Conservation (phyloP, 1,140 invertebrate genomes). For the Neotoxoptera formosana region DNA sequence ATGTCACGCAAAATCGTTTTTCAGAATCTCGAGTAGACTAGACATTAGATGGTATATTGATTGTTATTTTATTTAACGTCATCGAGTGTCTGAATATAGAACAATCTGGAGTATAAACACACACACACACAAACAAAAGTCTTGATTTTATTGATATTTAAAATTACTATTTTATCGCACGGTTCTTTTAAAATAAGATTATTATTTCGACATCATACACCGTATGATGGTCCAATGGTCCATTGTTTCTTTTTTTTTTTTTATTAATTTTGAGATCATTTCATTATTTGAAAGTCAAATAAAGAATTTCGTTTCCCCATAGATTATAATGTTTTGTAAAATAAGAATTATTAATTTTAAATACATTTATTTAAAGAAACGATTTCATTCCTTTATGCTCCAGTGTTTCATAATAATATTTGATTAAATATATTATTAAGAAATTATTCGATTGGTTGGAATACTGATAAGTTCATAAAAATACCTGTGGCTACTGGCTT, state of each 20-base stretch:
- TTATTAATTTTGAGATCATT: not conserved
- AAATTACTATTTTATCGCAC: not conserved
- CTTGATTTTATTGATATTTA: not conserved
- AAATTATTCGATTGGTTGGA: not conserved
- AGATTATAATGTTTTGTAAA: not conserved
- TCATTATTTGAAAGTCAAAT: not conserved
- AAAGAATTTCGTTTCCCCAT: not conserved
- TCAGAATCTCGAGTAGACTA: not conserved
- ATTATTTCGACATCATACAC: not conserved
- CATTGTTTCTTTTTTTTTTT: not conserved
- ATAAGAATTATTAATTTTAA: not conserved
- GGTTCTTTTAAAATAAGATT: not conserved
- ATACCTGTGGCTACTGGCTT: not conserved
- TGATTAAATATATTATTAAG: not conserved
- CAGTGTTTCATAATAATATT: not conserved
- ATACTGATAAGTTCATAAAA: not conserved
- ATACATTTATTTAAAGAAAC: not conserved
- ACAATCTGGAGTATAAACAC: not conserved
- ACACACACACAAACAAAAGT: not conserved
- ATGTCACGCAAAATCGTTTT: conserved; percentile 2
- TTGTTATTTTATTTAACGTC: conserved; percentile 47
- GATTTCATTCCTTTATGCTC: not conserved
- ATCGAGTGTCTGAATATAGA: conserved; percentile 5
- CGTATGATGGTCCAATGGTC: not conserved
- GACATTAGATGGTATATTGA: conserved; percentile 26